Percentiles rank a stretch among this genome's conserved stretches.
These are phyloP conservation scores for Cataglyphis albicans DNA, from an alignment of 2,888 invertebrate genomes.

Conservation along the genomic window DNA sequence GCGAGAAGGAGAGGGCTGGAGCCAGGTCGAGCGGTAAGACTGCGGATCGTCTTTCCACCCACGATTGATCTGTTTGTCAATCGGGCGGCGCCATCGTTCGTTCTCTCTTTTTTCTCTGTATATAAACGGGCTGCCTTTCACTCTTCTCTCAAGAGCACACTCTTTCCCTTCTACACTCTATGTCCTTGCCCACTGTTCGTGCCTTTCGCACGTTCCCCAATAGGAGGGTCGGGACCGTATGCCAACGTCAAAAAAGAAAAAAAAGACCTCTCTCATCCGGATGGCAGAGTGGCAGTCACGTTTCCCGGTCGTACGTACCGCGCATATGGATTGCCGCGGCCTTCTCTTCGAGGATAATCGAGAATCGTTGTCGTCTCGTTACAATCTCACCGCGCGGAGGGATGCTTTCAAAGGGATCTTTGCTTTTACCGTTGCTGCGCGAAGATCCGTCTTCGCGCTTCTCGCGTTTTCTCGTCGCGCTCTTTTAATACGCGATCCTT, in stretches of 20 bases:
- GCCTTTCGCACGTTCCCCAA: conserved; percentile 48
- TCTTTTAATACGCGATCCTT: conserved; percentile 1
- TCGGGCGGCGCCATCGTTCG: conserved; percentile 60
- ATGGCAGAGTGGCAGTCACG: conserved; percentile 69
- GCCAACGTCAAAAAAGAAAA: conserved; percentile 61
- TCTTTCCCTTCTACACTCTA: neutral
- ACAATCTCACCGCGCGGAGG: conserved; percentile 40
- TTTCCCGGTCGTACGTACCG: conserved; percentile 67
- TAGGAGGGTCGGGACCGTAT: conserved; percentile 51
- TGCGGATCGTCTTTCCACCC: conserved; percentile 69
- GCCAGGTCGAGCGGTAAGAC: conserved; percentile 57
- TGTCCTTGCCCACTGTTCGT: conserved; percentile 13
- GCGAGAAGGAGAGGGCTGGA: neutral
- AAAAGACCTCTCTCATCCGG: conserved; percentile 60
- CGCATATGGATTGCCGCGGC: conserved; percentile 73
- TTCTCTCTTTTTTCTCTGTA: conserved; percentile 20
- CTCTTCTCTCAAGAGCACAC: neutral
- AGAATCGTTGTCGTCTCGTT: conserved; percentile 76
- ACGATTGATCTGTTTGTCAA: conserved; percentile 81
- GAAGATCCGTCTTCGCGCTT: conserved; percentile 47
- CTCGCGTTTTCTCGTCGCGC: conserved; percentile 56
- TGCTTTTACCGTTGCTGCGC: conserved; percentile 60
- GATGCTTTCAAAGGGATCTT: conserved; percentile 62
- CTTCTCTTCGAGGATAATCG: conserved; percentile 72
- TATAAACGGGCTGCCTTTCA: neutral